Conservation (phyloP, 2,888 invertebrate species). For the Scaptomyza caliginosa region DNA sequence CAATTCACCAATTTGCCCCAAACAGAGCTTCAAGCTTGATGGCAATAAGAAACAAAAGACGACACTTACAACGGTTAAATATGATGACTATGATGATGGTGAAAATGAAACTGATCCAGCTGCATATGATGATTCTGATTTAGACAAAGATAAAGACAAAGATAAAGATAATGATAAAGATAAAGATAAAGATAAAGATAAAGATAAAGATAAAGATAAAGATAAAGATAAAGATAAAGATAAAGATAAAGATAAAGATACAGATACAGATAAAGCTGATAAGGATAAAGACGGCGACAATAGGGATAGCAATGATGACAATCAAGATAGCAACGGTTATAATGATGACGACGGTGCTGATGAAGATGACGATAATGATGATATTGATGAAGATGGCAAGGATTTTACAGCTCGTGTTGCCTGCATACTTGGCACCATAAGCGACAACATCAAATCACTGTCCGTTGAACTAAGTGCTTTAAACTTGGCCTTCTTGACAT, state of each 20-base stretch:
- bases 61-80: neutral
- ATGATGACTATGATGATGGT: constrained; percentile 13
- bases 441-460: constrained; percentile 8
- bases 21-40: constrained; percentile 2
- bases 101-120: neutral
- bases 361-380: neutral
- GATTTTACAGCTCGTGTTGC: constrained; percentile 10
- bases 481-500: neutral
- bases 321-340: neutral
- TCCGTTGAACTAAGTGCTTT: constrained; percentile 14
- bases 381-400: neutral
- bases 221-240: neutral
- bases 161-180: neutral
- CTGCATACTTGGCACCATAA: constrained; percentile 18
- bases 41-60: neutral
- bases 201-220: constrained; percentile 2
- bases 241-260: neutral
- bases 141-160: neutral
- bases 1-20: constrained; percentile 4
- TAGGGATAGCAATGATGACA: neutral
- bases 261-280: neutral
- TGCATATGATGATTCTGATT: neutral
- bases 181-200: neutral
- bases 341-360: constrained; percentile 2
- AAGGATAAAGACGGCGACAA: constrained; percentile 8